phyloP scores from a whole-genome alignment of 53 echinoderm and acorn worm species.

The Luidia sarsii region DNA sequence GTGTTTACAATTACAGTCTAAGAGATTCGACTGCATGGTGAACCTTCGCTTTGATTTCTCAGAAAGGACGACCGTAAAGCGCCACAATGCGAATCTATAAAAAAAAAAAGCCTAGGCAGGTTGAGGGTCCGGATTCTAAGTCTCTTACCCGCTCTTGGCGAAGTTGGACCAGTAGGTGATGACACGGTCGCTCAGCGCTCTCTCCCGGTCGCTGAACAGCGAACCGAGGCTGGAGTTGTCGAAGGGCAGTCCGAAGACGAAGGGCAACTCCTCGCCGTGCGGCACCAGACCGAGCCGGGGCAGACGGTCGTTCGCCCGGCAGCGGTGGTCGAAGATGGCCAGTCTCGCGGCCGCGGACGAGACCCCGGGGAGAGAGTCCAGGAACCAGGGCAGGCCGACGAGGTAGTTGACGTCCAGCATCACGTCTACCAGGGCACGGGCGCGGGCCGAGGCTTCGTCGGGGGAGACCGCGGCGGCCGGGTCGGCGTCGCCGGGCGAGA shows the following conservation, averaged over 20 bases:
- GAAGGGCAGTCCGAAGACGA: conserved; percentile 76
- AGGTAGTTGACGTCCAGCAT: conserved; percentile 19
- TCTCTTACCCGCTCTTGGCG: conserved; percentile 90
- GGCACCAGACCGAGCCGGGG: conserved; percentile 49
- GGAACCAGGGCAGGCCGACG: neutral
- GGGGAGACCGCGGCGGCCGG: neutral
- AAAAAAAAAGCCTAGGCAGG: too few relatives aligned
- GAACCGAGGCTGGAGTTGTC: conserved; percentile 38
- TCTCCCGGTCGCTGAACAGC: conserved; percentile 55
- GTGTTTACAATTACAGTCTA: too few relatives aligned
- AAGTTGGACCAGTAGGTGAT: conserved; percentile 97
- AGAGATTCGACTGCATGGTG: too few relatives aligned
- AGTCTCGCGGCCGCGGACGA: conserved; percentile 1
- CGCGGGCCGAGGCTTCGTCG: neutral
- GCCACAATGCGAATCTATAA: too few relatives aligned
- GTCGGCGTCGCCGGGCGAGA: neutral
- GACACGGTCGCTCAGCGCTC: conserved; percentile 66
- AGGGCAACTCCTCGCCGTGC: conserved; percentile 71
- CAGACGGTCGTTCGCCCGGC: conserved; percentile 2
- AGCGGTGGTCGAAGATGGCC: conserved; percentile 38
- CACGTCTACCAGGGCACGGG: conserved; percentile 2
- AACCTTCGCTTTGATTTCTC: too few relatives aligned
- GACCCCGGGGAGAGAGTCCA: neutral
- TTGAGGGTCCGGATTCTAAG: too few relatives aligned
- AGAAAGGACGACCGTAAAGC: too few relatives aligned